Base-by-base conservation (phyloP, 2,888 invertebrate genomes). In the Hypomecis atomaria region DNA sequence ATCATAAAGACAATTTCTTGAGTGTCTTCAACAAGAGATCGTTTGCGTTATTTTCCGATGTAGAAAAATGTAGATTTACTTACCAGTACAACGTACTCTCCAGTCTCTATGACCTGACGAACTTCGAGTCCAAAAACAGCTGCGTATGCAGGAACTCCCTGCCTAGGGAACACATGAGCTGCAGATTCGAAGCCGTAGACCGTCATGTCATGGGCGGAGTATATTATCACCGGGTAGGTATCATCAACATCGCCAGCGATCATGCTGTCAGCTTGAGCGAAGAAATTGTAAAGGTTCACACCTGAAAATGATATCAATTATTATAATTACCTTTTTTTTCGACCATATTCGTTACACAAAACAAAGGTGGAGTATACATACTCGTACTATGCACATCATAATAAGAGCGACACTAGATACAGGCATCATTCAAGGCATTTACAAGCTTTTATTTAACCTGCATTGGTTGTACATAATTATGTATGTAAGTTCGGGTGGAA, bases 21-120 rank as follows among this genome's bases (percentile, higher is more conserved):
- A 23, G 23, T 23, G 1, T 23, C 3, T 23, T 23, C 23, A 23
- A 23, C 23, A 1, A 1, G 1, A 2, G 1, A 2, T 23, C 23
- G 1, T 3, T 23, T 23, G 23, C 1, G 23, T 23, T 23, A 23
- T 23, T 23, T n/a, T n/a, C n/a, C n/a, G n/a, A n/a, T n/a, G n/a
- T n/a, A n/a, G n/a, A n/a, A n/a, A n/a, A n/a, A n/a, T 9, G 11
- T 13, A 4, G 4, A 8, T 23, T 36, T 47, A 72, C 82, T 78
- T 59, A 84, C 84, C 76, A 79, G 55, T 0, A 85, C 81, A 52
- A 83, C 71, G 63, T 77, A 78, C 44, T 78, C 42, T 9, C 74
- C 80, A 11, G 79, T 77, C 0, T 40, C 50, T 0, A 42, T 52
- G 0, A 74, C 64, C 37, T 59, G 74, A 33, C 84, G 76, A 50